These are phyloP conservation scores for Macrotis lagotis DNA, from an alignment of 2,113 vertebrate genomes.

Conservation along the genomic window DNA sequence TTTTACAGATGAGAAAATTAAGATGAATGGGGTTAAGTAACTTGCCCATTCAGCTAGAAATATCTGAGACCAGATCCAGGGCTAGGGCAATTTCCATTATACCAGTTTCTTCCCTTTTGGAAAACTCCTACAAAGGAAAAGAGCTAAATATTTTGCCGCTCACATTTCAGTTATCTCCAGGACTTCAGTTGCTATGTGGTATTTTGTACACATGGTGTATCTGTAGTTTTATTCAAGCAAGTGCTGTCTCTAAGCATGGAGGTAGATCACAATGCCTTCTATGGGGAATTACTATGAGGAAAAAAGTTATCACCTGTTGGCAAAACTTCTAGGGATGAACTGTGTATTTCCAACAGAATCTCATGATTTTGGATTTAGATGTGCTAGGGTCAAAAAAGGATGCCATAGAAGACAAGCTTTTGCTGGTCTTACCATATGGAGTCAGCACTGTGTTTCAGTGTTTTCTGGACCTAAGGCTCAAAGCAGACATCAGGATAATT, in stretches of 20 bases:
- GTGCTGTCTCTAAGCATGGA: background rate
- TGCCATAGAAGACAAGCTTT: background rate
- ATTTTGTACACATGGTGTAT: background rate
- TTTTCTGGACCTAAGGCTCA: background rate
- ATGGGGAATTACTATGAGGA: background rate
- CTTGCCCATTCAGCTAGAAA: background rate
- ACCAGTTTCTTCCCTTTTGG: background rate
- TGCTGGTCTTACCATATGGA: background rate
- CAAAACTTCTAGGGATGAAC: background rate
- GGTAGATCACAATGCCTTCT: background rate
- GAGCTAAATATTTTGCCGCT: slow-evolving; percentile 30
- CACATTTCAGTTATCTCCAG: slow-evolving; percentile 1
- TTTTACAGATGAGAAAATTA: no score
- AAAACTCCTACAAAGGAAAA: background rate
- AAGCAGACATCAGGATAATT: background rate
- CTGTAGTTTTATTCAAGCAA: background rate
- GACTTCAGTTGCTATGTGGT: slow-evolving; percentile 2
- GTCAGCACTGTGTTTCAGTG: background rate
- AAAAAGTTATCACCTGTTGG: background rate
- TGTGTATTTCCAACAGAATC: background rate
- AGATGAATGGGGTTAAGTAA: background rate
- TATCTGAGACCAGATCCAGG: background rate
- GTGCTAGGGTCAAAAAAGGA: background rate
- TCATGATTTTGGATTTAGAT: background rate
- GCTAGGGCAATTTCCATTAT: background rate